Base-by-base conservation (phyloP, 2,888 invertebrate genomes). In the Drymonia ruficornis region DNA sequence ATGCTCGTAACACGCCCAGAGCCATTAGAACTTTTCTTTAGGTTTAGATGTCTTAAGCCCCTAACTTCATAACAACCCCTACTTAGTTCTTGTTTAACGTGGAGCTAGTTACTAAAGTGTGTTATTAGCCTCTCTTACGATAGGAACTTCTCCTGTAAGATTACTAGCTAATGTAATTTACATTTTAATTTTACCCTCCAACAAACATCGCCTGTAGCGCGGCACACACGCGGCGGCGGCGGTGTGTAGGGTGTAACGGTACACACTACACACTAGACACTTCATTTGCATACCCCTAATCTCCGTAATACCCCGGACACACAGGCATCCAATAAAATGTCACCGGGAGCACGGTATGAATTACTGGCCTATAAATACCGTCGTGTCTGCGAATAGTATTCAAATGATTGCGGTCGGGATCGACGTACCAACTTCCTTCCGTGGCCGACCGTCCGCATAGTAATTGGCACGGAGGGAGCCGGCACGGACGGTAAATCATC, bases 401-500 rank as follows among this genome's bases (percentile, higher is more conserved):
- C 89, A 89, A 91, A 91, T 89, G 86, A 89, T 88, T 86, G 88
- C 83, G 87, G 89, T 81, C 47, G 75, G 87, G 88, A 88, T 90
- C 89, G 88, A 89, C 86, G 87, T 83, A 75, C 82, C 82, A 72
- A 84, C 81, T 90, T 91, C 91, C 91, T 91, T 90, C 90, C 89
- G 85, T 75, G 72, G 80, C 77, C 84, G 80, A 79, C 85, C 81
- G 82, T 67, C 86, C 88, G 88, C 86, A 88, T 84, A 87, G 89
- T 90, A 92, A 92, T 91, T 87, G 89, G 86, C 79, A 77, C 75
- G 63, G 74, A 67, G 79, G 81, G 84, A 86, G 85, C 84, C 83
- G 80, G 78, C 64, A 73, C 75, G 67, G 74, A 74, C 79, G 76
- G 80, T 92, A 91, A 91, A 92, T 91, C 91, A 91, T 86, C 86